Evolutionary conservation across 1,140 invertebrate genomes (phyloP).

Genomic region (Nilaparvata lugens): DNA sequence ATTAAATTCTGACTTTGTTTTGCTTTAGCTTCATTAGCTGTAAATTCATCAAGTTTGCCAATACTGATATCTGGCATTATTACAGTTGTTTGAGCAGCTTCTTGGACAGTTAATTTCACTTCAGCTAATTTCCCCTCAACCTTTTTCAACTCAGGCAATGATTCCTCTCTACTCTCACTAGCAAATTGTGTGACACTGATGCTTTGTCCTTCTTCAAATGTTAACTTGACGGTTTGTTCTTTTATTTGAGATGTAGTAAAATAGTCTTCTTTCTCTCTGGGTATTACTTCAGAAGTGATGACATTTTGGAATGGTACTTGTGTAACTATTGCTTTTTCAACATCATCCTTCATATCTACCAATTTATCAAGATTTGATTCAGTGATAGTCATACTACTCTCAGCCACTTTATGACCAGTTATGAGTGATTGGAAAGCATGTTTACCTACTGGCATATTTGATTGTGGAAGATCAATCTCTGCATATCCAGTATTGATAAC

Average conservation of each 20-base stretch:
- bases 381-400: slow-evolving; percentile 30
- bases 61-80: slow-evolving; percentile 27
- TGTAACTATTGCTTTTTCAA: slow-evolving; percentile 17
- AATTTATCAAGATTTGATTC: slow-evolving; percentile 13
- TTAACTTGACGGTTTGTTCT: slow-evolving; percentile 35
- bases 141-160: slow-evolving; percentile 11
- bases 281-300: slow-evolving; percentile 34
- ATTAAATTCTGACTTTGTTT: slow-evolving; percentile 27
- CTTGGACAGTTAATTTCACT: slow-evolving; percentile 29
- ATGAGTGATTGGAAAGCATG: slow-evolving; percentile 16
- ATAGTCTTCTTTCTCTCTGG: slow-evolving; percentile 22
- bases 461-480: slow-evolving; percentile 14
- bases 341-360: slow-evolving; percentile 2
- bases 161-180: slow-evolving; percentile 37
- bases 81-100: slow-evolving; percentile 25
- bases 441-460: slow-evolving; percentile 17
- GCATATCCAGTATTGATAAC: slow-evolving; percentile 36
- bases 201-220: slow-evolving; percentile 39
- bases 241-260: slow-evolving; percentile 35
- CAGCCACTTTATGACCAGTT: slow-evolving; percentile 16
- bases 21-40: slow-evolving; percentile 21
- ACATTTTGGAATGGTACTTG: slow-evolving; percentile 37
- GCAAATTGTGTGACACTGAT: slow-evolving; percentile 38
- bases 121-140: slow-evolving; percentile 25
- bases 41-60: slow-evolving; percentile 23